A percentile compares a stretch with the other conserved stretches of the same genome.
Evolutionary conservation across 2,888 invertebrate genomes (phyloP).

Genomic region (Pinctada fucata): DNA sequence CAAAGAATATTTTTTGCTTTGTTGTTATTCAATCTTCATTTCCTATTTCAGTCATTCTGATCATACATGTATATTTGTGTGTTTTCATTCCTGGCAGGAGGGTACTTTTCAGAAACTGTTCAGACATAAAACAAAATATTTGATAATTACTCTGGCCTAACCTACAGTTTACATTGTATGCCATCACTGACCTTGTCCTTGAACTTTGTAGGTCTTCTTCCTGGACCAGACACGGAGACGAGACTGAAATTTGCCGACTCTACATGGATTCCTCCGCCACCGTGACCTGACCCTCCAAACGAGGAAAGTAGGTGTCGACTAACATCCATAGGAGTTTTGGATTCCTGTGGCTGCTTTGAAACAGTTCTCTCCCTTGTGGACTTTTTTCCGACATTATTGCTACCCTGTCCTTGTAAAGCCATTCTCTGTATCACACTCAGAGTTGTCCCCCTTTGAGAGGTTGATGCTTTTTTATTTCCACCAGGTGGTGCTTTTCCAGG

Average conservation of each 20-base stretch:
- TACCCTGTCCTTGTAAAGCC: constrained; percentile 21
- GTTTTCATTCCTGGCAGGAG: too few species aligned
- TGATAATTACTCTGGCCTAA: too few species aligned
- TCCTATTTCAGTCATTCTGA: too few species aligned
- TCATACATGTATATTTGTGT: too few species aligned
- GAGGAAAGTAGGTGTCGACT: constrained; percentile 31
- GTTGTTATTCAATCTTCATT: too few species aligned
- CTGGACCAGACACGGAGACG: background rate
- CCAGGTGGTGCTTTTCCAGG: background rate
- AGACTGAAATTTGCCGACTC: background rate
- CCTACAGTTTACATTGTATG: too few species aligned
- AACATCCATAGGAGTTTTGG: constrained; percentile 29
- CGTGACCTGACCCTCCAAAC: constrained; percentile 8
- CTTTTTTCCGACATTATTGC: background rate
- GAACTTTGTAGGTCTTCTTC: background rate
- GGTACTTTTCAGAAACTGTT: too few species aligned
- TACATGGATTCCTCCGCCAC: background rate
- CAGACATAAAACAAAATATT: too few species aligned
- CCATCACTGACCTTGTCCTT: constrained; percentile 4
- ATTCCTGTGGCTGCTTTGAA: background rate
- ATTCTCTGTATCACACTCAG: constrained; percentile 25
- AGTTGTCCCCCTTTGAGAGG: background rate
- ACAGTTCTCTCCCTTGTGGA: background rate
- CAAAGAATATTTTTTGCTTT: too few species aligned
- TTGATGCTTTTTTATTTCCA: constrained; percentile 3